Conservation (phyloP, 2,797 vertebrate genomes). For the Schizothorax lantsangensis region DNA sequence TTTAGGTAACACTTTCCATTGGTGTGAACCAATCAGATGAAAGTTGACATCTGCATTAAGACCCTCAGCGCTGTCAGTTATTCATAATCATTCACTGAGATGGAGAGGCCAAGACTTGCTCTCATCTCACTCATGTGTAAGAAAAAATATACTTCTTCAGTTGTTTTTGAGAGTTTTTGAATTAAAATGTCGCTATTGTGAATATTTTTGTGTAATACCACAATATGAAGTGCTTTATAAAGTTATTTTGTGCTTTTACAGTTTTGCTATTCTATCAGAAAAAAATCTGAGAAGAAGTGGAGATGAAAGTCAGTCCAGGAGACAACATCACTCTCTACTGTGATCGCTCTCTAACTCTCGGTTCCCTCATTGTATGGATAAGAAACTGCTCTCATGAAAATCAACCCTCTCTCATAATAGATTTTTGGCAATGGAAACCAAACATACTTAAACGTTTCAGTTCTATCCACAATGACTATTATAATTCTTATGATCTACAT, state of each 20-base stretch:
- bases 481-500: conserved; percentile 24
- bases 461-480: neutral
- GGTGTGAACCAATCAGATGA: conserved; percentile 23
- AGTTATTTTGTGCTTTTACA: neutral
- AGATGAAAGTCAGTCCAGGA: too few species aligned
- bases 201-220: neutral
- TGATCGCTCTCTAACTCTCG: too few species aligned
- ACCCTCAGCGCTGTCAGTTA: neutral
- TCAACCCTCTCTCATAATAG: too few species aligned
- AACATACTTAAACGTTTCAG: too few species aligned
- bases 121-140: neutral
- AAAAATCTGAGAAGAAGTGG: neutral
- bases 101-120: conserved; percentile 23
- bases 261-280: too few species aligned
- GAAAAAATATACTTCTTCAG: neutral
- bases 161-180: too few species aligned
- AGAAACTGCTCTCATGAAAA: neutral
- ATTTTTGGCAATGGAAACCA: too few species aligned
- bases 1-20: conserved; percentile 22
- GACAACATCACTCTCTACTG: too few species aligned
- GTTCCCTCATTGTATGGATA: too few species aligned
- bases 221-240: neutral
- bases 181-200: neutral
- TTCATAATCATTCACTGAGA: conserved; percentile 29
- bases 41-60: neutral